Evolutionary conservation across 2,797 vertebrate species (phyloP), one percentile per base, ranked within the genome.

Genomic region (Poeciliopsis infans): DNA sequence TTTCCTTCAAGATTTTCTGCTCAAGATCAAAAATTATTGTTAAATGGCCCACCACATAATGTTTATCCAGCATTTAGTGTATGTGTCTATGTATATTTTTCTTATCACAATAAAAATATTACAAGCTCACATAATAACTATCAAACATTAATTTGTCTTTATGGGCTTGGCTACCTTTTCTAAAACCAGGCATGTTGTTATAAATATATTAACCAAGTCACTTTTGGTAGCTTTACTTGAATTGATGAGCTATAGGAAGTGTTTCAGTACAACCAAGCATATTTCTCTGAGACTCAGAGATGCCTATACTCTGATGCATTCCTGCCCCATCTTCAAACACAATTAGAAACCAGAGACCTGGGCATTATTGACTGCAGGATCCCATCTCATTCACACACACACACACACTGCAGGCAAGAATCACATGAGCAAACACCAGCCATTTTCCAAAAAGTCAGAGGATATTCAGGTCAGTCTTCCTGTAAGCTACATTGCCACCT

Each of bases 391-490:
- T 45, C 20, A 69, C 4, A 64, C 31, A n/a, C 13, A 59, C 49
- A 46, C 61, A 76, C 25, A 47, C 7, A 43, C 72, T 76, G 71
- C 74, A 71, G 57, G 64, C 64, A 64, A 74, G 31, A 82, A 66
- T 70, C 77, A 74, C 46, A 78, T 73, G 75, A 69, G 69, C 72
- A 66, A 1, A 0, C 74, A 45, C 79, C 74, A 74, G 74, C 83
- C 73, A 75, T 80, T 80, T 80, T 78, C 53, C 41, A 80, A 80
- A 25, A 79, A 59, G 59, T 55, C 51, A 75, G 13, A 83, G 33
- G 41, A 83, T 72, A 79, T 70, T 15, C 51, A 76, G 47, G 78
- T 70, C n/a, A 7, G 51, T 72, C 33, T 77, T 55, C n/a, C 66
- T 77, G 36, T 70, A 18, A 43, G 75, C 33, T 39, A 43, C 15